Base-by-base conservation (phyloP, 2,888 invertebrate genomes). In the Mesoligia furuncula region DNA sequence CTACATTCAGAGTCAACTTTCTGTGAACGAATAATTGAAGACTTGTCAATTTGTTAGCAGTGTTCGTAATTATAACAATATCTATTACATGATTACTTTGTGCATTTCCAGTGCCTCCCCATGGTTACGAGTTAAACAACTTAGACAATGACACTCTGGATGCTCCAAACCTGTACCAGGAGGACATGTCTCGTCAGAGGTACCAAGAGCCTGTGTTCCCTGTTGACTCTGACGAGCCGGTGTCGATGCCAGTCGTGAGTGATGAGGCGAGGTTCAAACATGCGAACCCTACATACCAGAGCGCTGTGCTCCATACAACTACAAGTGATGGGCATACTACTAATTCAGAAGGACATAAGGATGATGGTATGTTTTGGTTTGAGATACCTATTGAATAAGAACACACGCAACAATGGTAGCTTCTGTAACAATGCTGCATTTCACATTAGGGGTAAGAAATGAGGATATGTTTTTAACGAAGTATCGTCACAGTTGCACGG, bases 221-320 rank as follows among this genome's bases (percentile, higher is more conserved):
- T 42, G 93, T 92, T 82, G 97, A 94, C 91, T 96, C 94, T 51
- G 95, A 93, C 82, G 96, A 95, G 87, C 95, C 95, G 48, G 96
- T 95, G 78, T 97, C 95, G 57, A 97, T 94, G 96, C 96, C 95
- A 78, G 95, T 92, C 59, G 95, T 93, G 66, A 95, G 95, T 61
- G 95, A 95, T 69, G 97, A 96, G 85, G 93, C 95, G 78, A 95
- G 97, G 80, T 98, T 98, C 93, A 98, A 98, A 90, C 97, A 98
- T 91, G 97, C 98, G 75, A 98, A 97, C 90, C 98, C 98, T 0
- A 97, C 97, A 59, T 98, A 98, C 91, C 98, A 98, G 90, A 98
- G 98, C 82, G 98, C 98, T 24, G 98, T 98, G 90, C 97, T 98
- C 5, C 97, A 97, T 81, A 96, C 96, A 6, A 97, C 97, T 76